Conservation (phyloP, 1,140 invertebrate species). For the Caenorhabditis latens region DNA sequence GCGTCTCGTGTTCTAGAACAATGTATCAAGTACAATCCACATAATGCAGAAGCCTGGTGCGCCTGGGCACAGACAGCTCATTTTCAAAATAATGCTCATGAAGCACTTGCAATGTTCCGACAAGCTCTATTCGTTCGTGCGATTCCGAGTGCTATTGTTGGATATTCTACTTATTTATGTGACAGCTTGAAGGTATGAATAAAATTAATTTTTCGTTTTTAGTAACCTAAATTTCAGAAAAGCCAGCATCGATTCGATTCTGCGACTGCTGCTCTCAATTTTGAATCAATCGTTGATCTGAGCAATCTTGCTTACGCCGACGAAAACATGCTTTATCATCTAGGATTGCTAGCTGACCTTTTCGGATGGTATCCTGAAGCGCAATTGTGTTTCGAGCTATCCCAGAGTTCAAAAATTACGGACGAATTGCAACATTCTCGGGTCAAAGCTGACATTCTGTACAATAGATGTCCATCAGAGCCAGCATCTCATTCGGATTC, state of each 20-base stretch:
- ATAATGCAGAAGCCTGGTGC: slow-evolving; percentile 53
- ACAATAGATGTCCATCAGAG: background rate
- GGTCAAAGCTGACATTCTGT: slow-evolving; percentile 6
- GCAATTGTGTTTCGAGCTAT: background rate
- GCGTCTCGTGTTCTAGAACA: slow-evolving; percentile 26
- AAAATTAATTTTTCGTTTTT: slow-evolving; percentile 9
- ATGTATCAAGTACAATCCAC: slow-evolving; percentile 55
- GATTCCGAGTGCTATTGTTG: slow-evolving; percentile 7
- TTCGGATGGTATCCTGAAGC: slow-evolving; percentile 57
- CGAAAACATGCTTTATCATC: slow-evolving; percentile 37
- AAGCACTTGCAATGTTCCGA: slow-evolving; percentile 50
- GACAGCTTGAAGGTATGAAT: slow-evolving; percentile 14
- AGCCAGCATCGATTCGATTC: slow-evolving; percentile 20
- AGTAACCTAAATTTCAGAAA: background rate
- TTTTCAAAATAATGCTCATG: background rate
- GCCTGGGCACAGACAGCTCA: slow-evolving; percentile 46
- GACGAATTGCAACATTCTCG: background rate
- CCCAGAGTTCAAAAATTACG: background rate
- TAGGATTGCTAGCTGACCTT: slow-evolving; percentile 45
- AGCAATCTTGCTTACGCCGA: background rate
- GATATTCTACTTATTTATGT: slow-evolving; percentile 30
- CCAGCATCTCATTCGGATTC: background rate
- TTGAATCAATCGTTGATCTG: slow-evolving; percentile 44
- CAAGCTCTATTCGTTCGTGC: slow-evolving; percentile 36
- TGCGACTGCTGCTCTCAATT: slow-evolving; percentile 23